Evolutionary conservation across 2,888 invertebrate genomes (phyloP).

Genomic region (Scaptomyza caliginosa): DNA sequence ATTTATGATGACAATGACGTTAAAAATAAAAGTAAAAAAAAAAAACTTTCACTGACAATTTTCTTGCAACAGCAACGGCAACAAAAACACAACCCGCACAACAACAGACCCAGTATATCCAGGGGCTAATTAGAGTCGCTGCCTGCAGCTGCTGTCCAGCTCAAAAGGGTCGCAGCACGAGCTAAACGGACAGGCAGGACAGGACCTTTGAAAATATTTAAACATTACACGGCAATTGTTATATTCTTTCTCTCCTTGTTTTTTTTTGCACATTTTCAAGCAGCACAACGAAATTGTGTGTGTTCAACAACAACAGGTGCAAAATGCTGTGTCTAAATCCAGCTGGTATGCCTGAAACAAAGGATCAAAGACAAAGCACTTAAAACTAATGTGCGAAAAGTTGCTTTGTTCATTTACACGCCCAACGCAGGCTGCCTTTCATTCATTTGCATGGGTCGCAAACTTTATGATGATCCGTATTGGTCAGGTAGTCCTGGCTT

Average conservation of each 20-base stretch:
- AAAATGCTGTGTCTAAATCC: conserved; percentile 50
- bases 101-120: conserved; percentile 25
- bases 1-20: conserved; percentile 49
- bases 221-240: conserved; percentile 30
- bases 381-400: conserved; percentile 81
- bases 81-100: conserved; percentile 3
- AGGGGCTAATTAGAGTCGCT: conserved; percentile 48
- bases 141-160: conserved; percentile 41
- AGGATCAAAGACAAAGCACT: conserved; percentile 38
- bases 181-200: conserved; percentile 42
- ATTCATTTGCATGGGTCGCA: conserved; percentile 69
- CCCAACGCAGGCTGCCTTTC: conserved; percentile 56
- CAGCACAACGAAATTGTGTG: conserved; percentile 50
- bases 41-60: conserved; percentile 70
- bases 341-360: conserved; percentile 26
- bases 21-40: conserved; percentile 38
- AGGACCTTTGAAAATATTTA: conserved; percentile 16
- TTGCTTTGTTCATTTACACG: conserved; percentile 77
- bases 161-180: conserved; percentile 52
- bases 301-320: conserved; percentile 73
- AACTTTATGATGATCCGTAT: conserved; percentile 2
- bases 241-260: no score
- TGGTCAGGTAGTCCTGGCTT: conserved; percentile 60
- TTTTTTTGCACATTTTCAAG: conserved; percentile 56
- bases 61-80: conserved; percentile 1